phyloP scores from a whole-genome alignment of 2,888 invertebrate genomes.

The Dolomedes plantarius region DNA sequence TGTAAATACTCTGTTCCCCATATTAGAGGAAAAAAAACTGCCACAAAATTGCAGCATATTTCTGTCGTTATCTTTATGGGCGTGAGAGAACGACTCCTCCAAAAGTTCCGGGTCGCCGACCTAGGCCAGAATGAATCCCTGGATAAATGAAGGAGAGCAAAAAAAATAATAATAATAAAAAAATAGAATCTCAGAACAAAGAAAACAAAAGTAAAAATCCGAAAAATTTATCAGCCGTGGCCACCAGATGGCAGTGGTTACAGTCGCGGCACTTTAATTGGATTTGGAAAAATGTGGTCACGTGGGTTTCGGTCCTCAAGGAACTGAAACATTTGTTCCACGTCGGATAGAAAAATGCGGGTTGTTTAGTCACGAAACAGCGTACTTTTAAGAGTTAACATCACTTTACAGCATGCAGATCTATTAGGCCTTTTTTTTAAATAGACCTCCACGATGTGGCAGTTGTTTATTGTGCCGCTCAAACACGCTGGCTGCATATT shows the following conservation, averaged over 20 bases:
- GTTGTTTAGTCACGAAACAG: neutral
- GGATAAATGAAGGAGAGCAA: neutral
- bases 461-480: no score
- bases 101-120: slow-evolving; percentile 58
- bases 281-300: slow-evolving; percentile 19
- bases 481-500: no score
- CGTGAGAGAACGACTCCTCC: slow-evolving; percentile 33
- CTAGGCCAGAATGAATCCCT: slow-evolving; percentile 34
- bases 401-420: no score
- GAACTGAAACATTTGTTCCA: slow-evolving; percentile 17
- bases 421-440: no score
- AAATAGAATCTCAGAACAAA: neutral
- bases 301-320: slow-evolving; percentile 1
- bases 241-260: slow-evolving; percentile 63
- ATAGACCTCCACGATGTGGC: no score
- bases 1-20: slow-evolving; percentile 3
- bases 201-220: slow-evolving; percentile 20
- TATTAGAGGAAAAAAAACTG: slow-evolving; percentile 12
- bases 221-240: slow-evolving; percentile 45
- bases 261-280: slow-evolving; percentile 29
- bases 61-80: slow-evolving; percentile 36
- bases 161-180: slow-evolving; percentile 21
- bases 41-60: slow-evolving; percentile 25
- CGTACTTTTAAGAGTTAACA: no score
- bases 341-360: neutral